Base-by-base conservation (phyloP, 1,140 invertebrate species). In the Plectrocnemia conspersa region DNA sequence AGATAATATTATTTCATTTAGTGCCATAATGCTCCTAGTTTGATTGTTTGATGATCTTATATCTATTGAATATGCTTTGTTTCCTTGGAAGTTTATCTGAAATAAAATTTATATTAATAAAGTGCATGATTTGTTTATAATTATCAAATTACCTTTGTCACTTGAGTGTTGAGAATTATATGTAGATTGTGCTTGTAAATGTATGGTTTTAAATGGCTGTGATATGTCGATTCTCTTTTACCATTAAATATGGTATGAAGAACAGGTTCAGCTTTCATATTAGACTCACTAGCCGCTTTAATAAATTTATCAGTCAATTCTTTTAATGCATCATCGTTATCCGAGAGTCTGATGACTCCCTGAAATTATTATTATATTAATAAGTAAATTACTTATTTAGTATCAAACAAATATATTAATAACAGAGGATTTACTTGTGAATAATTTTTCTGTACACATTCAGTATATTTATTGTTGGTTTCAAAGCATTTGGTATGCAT, bases 1-100 rank as follows among this genome's bases (percentile, higher is more conserved):
- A 25, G 78, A 79, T n/a, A 89, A 57, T 13, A 89, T 79, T 7
- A 89, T 75, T 64, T 88, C 86, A 25, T 74, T 79, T n/a, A 73
- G 74, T 0, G 80, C 80, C 33, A 74, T 66, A 15, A 83, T 74
- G 24, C 67, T 77, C 54, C 76, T 67, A 1, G 52, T 29, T 11
- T 62, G 59, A 7, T 69, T 71, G 52, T 75, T 64, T 25, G 64
- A 59, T 52, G 74, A 72, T 44, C 75, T 65, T 44, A 75, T 67
- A 64, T 83, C 75, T 2, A 88, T 66, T 21, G 49, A 65, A 58
- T 62, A 68, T 61, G 63, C 55, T 3, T 54, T 62, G 7, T 47
- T 22, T 40, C 66, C 59, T 13, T 66, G 52, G 22, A 73, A 52
- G 21, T 66, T 24, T 49, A 74, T 58, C 72, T 63, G 9, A 25